Base-by-base conservation (phyloP, 2,888 invertebrate species). In the Tipula vernalis region DNA sequence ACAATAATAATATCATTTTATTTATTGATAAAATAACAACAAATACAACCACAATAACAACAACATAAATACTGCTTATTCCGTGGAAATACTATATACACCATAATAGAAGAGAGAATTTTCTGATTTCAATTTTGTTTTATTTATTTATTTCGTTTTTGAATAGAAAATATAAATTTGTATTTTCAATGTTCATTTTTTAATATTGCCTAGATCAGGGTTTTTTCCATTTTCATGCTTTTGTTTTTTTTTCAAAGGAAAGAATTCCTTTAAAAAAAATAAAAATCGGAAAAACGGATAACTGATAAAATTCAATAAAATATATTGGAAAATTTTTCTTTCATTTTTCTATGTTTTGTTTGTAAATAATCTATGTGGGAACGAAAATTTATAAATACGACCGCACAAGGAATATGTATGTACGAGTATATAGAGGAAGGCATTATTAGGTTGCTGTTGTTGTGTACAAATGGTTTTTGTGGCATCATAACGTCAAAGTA, bases 261-360 rank as follows among this genome's bases (percentile, higher is more conserved):
- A 71, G 10, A 28, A 71, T 71, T 71, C 71, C 71, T 71, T 28
- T 28, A 71, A 10, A 28, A 51, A 51, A 15, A 51, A 51, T 15
- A 51, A 51, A 51, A 51, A 51, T 51, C 51, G 71, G 71, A 71
- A 10, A 71, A 71, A 71, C 71, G 71, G 71, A 71, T 28, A 71
- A 71, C 71, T 71, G 71, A 71, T 71, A 71, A 71, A 71, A 71
- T 71, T 71, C 71, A 71, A 71, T 71, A 71, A 71, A 71, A 71
- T 71, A 28, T 71, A 71, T 71, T 18, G 71, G 71, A 71, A 71
- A 71, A 28, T 10, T 28, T 8, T 71, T 71, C 71, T 71, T 71
- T 51, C 51, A 51, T 51, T 51, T 71, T 18, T 71, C 18, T 71
- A 10, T 71, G 4, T 71, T 71, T 18, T 71, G 71, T 71, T 71